Base-by-base conservation (phyloP, 2,797 vertebrate species). In the Hemibagrus guttatus region DNA sequence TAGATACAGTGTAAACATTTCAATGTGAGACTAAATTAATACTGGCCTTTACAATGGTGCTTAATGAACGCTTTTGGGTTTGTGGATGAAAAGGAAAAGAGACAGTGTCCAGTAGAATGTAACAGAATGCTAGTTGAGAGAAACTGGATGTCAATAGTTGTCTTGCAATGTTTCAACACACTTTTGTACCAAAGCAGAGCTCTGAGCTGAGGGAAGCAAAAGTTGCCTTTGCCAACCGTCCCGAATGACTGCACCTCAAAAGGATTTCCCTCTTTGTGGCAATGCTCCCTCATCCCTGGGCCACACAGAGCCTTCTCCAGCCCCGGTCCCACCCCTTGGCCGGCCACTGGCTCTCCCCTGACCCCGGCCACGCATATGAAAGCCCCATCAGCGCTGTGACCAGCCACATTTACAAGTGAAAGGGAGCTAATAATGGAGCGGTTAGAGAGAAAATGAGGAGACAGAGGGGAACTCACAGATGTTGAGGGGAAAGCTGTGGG, bases 321-420 rank as follows among this genome's bases (percentile, higher is more conserved):
- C 89, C 85, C 89, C 80, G 23, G 59, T 84, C 64, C 87, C 86
- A 76, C 90, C 89, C 87, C 81, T 79, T 79, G 69, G 81, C 87
- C 85, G 39, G 83, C 90, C 91, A 90, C 92, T 89, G 91, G 90
- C 92, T 92, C 88, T 89, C 89, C 88, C 84, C 92, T 94, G 93
- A 95, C 93, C 94, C 92, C 88, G 89, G 91, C 93, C 91, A 87
- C 49, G 39, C 88, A 92, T 93, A 95, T 95, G 94, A 95, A 95
- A 94, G 94, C 93, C 92, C 93, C 93, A 95, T 95, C 93, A 94
- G 92, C 92, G 93, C 94, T 94, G 94, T 95, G 94, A 91, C 93
- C 93, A 94, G 93, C 92, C 91, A 92, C 94, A 95, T 95, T 95
- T 95, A 95, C 95, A 95, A 95, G 92, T 95, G 94, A 95, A 95